These are phyloP conservation scores for Tipula vernalis DNA, from an alignment of 2,888 invertebrate genomes.

Conservation along the genomic window DNA sequence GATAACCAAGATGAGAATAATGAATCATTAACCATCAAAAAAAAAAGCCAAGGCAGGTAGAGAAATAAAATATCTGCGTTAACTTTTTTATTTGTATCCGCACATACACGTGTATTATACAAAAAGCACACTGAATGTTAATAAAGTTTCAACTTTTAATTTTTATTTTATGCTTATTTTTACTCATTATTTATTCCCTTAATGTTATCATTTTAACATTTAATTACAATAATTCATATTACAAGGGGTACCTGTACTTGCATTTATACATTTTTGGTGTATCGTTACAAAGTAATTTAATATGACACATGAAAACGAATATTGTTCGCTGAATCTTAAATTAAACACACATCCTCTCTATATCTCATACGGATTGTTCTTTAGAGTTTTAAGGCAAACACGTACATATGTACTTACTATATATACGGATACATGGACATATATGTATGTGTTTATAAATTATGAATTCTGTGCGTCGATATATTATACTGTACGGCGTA, in stretches of 20 bases:
- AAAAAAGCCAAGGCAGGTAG: not conserved
- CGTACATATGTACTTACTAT: not conserved
- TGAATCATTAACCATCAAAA: not conserved
- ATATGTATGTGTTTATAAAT: not conserved
- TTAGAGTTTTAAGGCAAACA: not conserved
- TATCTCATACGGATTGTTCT: not conserved
- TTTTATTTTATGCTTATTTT: not conserved
- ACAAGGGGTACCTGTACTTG: not conserved
- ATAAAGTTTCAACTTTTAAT: not conserved
- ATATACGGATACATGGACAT: not conserved
- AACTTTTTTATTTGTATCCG: not conserved
- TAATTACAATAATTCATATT: not conserved
- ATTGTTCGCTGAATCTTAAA: not conserved
- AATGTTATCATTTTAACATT: slow-evolving; percentile 4
- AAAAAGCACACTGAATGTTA: not conserved
- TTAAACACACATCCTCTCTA: not conserved
- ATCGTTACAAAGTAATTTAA: not conserved
- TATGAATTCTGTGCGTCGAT: not conserved
- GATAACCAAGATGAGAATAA: not conserved
- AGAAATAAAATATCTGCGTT: not conserved
- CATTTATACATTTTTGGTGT: not conserved
- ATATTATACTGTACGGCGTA: not conserved
- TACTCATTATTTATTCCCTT: not conserved
- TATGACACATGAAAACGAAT: not conserved
- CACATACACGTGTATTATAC: not conserved